Evolutionary conservation across 2,113 vertebrate genomes (phyloP), one percentile per base, ranked within the genome.

Genomic region (Tetrax tetrax): DNA sequence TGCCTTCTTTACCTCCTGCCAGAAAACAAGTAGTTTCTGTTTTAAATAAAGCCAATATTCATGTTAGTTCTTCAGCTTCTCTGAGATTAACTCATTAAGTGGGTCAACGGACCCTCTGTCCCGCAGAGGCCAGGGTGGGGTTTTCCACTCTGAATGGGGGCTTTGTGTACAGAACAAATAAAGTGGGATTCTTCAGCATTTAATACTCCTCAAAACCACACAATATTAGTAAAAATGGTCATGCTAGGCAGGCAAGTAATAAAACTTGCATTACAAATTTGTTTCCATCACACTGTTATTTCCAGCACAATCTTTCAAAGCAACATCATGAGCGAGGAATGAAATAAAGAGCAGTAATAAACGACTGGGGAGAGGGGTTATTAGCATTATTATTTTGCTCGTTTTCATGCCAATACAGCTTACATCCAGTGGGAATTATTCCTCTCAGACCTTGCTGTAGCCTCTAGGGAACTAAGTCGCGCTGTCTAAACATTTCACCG

Each of bases 61-160:
- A 43, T 77, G 76, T 70, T 72, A 78, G 61, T 33, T 80, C 64
- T 91, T 90, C 86, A 33, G 68, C 69, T 92, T 91, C 90, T 83
- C 80, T 51, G 75, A 90, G 84, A 95, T 96, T 96, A 97, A 86
- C 57, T 95, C 89, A 82, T 96, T 95, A 95, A 95, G 78, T 29
- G 85, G 74, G 89, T 97, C 94, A 97, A 90, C 33, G 54, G 89
- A 77, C 83, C 59, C 47, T 93, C 90, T 89, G 89, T 94, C 69
- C 75, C 7, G 0, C 48, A 24, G 53, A 63, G 64, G 81, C 83
- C 75, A 87, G 91, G 66, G 61, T 80, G 75, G 65, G 31, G 64
- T 79, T 93, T 83, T 51, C 85, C n/a, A 29, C 47, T 65, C 50
- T 93, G 76, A 95, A 95, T 64, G 63, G 56, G 60, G n/a, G 56